Conservation (phyloP, 2,888 invertebrate species). For the Eremobia ochroleuca region DNA sequence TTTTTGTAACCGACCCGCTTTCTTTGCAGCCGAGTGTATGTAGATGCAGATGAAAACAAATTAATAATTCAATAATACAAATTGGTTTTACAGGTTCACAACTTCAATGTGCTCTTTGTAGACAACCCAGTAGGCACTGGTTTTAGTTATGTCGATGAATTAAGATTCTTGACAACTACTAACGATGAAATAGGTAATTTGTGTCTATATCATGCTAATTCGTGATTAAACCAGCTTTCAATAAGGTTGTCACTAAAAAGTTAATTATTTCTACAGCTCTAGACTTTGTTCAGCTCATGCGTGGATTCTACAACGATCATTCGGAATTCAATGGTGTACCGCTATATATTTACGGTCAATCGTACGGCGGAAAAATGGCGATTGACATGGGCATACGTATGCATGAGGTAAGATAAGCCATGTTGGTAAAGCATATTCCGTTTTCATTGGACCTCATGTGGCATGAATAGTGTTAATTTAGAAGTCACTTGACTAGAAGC, state of each 20-base stretch:
- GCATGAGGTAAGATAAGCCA: constrained; percentile 84
- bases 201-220: neutral
- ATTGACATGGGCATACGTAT: constrained; percentile 94
- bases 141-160: constrained; percentile 94
- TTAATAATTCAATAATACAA: neutral
- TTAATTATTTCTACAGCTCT: constrained; percentile 86
- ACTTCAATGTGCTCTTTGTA: constrained; percentile 96
- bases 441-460: constrained; percentile 7
- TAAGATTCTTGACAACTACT: constrained; percentile 77
- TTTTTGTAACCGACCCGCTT: too few species aligned
- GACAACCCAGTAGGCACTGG: constrained; percentile 98
- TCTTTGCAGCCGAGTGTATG: too few species aligned
- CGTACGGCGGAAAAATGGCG: constrained; percentile 98
- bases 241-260: neutral
- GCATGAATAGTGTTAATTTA: constrained; percentile 3
- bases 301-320: constrained; percentile 92
- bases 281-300: constrained; percentile 94
- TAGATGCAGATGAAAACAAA: neutral
- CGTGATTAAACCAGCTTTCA: neutral
- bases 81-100: constrained; percentile 90
- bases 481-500: constrained; percentile 7
- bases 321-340: constrained; percentile 94
- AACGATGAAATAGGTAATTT: constrained; percentile 86
- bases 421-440: neutral
- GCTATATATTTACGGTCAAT: constrained; percentile 96